These are phyloP conservation scores for Eleutherodactylus coqui DNA, from an alignment of 2,797 vertebrate genomes.

Conservation along the genomic window DNA sequence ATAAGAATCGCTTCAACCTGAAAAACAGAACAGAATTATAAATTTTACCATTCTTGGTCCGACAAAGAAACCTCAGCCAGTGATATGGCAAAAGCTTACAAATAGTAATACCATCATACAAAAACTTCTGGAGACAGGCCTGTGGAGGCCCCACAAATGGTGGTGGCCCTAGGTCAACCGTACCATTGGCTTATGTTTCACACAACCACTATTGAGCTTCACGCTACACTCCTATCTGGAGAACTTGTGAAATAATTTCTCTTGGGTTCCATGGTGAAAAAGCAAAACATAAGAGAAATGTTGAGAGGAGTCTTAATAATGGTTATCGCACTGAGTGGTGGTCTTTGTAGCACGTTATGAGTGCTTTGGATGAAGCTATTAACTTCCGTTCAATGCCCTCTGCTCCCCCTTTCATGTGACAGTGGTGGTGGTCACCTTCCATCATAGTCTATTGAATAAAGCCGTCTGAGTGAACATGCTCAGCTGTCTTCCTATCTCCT, in stretches of 20 bases:
- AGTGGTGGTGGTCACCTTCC: not conserved
- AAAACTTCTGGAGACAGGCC: not conserved
- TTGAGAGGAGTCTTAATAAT: not conserved
- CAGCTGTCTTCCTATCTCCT: not conserved
- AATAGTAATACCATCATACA: not conserved
- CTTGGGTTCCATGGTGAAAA: too few species aligned
- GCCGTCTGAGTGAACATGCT: not conserved
- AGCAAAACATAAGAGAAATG: too few species aligned
- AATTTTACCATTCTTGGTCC: not conserved
- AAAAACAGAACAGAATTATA: not conserved
- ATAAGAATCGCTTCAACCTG: slow-evolving; percentile 97
- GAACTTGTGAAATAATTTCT: not conserved
- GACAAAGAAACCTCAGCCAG: too few species aligned
- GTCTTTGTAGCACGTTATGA: not conserved
- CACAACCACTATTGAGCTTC: not conserved
- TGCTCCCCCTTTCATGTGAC: too few species aligned
- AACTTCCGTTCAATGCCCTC: not conserved
- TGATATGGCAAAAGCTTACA: not conserved
- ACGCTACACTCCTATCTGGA: not conserved
- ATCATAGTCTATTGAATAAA: not conserved
- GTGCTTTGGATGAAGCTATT: not conserved
- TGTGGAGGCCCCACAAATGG: not conserved
- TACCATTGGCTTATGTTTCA: not conserved
- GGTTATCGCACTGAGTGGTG: not conserved
- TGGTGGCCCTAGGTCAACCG: not conserved